Percentiles rank a stretch among this genome's conserved stretches.
Evolutionary conservation across 2,797 vertebrate genomes (phyloP).

Genomic region (Stomatorhinus walkeri): DNA sequence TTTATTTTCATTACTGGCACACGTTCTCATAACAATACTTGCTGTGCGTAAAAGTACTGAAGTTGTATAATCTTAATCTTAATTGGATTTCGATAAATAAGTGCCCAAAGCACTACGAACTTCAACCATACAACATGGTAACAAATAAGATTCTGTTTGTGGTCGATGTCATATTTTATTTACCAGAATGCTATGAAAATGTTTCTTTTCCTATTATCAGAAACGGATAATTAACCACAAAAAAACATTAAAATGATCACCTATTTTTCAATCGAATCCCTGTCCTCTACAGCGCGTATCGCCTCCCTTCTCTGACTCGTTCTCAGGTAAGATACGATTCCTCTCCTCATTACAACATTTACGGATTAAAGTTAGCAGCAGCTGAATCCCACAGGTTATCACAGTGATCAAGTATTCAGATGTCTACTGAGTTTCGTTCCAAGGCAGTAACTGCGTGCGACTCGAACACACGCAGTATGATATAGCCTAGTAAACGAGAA

Average conservation of each 20-base stretch:
- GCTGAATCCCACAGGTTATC: conserved; percentile 25
- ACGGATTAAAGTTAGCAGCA: background rate
- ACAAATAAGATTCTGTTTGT: background rate
- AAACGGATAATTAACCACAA: background rate
- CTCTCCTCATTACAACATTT: background rate
- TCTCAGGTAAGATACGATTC: background rate
- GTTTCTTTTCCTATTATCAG: background rate
- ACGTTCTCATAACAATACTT: background rate
- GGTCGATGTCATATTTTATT: background rate
- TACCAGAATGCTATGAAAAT: background rate
- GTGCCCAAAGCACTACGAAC: background rate
- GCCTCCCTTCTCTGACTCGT: background rate
- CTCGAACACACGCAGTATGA: background rate
- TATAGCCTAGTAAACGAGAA: background rate
- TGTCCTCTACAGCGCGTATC: background rate
- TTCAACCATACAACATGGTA: background rate
- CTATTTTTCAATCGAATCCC: background rate
- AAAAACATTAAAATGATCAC: background rate
- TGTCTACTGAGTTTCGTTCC: background rate
- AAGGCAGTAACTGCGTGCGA: background rate
- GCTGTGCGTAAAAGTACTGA: background rate
- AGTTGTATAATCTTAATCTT: background rate
- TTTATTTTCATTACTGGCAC: background rate
- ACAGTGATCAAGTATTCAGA: background rate
- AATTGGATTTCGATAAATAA: background rate